Conservation (phyloP, 2,113 vertebrate species). For the Falcunculus frontatus region DNA sequence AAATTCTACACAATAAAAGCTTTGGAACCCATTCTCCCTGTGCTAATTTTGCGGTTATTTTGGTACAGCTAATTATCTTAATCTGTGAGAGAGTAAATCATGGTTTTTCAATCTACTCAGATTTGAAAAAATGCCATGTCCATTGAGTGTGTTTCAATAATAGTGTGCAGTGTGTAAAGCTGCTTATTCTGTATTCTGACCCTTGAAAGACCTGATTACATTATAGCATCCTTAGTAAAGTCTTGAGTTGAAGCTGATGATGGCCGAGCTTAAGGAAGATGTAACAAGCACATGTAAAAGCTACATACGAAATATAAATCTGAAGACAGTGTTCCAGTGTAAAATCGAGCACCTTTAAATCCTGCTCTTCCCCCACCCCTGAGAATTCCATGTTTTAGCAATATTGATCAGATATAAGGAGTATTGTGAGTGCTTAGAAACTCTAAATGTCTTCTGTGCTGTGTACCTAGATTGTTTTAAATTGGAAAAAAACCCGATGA, state of each 20-base stretch:
- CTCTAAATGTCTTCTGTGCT: neutral
- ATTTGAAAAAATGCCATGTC: neutral
- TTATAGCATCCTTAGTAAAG: neutral
- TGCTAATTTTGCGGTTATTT: neutral
- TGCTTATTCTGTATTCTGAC: neutral
- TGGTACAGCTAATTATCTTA: neutral
- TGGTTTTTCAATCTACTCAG: neutral
- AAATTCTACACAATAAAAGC: neutral
- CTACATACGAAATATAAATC: neutral
- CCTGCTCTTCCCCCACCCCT: rapidly evolving
- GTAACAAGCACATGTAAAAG: neutral
- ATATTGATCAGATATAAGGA: neutral
- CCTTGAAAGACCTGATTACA: neutral
- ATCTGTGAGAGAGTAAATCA: neutral
- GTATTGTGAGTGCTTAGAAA: neutral
- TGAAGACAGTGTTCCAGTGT: neutral
- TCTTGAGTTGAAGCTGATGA: neutral
- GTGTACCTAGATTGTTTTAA: neutral
- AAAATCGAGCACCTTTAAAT: neutral
- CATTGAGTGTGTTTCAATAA: neutral
- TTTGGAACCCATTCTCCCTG: neutral
- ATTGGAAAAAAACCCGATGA: neutral
- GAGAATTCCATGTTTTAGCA: neutral
- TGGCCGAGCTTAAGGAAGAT: neutral
- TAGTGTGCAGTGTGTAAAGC: neutral